Conservation (phyloP, 2,888 invertebrate genomes). For the Drosophila recens region DNA sequence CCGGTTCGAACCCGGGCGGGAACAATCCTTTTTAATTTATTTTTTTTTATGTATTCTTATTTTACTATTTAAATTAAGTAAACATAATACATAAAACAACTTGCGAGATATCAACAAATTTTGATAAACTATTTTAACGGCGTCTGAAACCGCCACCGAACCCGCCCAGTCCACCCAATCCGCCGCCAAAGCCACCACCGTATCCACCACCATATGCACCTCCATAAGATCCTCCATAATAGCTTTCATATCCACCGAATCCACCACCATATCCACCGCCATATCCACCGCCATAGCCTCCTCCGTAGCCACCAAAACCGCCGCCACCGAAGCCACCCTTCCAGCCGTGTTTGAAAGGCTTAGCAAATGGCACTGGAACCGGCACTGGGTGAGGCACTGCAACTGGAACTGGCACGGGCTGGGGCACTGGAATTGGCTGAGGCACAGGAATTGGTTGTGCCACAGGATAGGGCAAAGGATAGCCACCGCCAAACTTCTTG, state of each 20-base stretch:
- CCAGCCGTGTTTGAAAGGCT: conserved; percentile 67
- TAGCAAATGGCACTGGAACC: conserved; percentile 53
- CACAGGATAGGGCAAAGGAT: conserved; percentile 64
- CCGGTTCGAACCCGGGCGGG: conserved; percentile 85
- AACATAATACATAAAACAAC: neutral
- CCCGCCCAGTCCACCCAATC: conserved; percentile 13
- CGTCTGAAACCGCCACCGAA: conserved; percentile 16
- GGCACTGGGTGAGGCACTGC: conserved; percentile 54
- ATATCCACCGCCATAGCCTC: conserved; percentile 50
- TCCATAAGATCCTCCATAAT: neutral
- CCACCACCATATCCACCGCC: conserved; percentile 35
- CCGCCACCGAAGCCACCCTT: conserved; percentile 66
- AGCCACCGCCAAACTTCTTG: conserved; percentile 69
- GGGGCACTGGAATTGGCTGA: conserved; percentile 44
- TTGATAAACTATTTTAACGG: neutral
- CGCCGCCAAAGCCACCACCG: conserved; percentile 15
- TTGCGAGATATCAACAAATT: neutral
- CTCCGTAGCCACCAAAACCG: conserved; percentile 36
- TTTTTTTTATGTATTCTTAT: neutral
- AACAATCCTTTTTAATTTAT: conserved; percentile 59
- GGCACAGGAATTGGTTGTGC: conserved; percentile 66
- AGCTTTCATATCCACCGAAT: conserved; percentile 17
- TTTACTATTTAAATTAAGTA: neutral
- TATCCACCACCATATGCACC: conserved; percentile 9
- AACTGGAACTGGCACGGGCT: conserved; percentile 42